phyloP scores from a whole-genome alignment of 2,797 vertebrate genomes.

The Pterois miles region DNA sequence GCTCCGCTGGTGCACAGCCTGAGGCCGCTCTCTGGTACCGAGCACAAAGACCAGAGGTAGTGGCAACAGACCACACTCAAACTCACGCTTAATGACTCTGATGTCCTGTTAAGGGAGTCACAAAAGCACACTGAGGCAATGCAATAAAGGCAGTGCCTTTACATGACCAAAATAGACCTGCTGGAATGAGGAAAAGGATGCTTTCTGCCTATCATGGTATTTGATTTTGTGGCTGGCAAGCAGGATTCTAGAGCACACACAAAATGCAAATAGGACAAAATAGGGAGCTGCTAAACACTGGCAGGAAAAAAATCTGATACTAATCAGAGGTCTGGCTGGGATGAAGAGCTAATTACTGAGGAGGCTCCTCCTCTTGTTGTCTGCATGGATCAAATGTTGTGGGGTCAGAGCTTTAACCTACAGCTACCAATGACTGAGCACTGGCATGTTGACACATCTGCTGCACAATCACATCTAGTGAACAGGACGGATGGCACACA shows the following conservation, averaged over 20 bases:
- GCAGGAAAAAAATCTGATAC: conserved; percentile 20
- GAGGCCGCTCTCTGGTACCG: conserved; percentile 31
- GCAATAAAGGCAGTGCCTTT: conserved; percentile 28
- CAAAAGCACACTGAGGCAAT: conserved; percentile 24
- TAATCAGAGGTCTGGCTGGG: conserved; percentile 19
- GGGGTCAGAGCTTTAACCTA: conserved; percentile 27
- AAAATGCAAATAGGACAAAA: conserved; percentile 17
- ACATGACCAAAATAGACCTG: conserved; percentile 50
- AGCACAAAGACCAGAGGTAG: conserved; percentile 36
- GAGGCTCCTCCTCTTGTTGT: conserved; percentile 11
- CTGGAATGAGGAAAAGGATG: conserved; percentile 53
- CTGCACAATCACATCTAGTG: conserved; percentile 19
- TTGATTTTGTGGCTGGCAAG: conserved; percentile 18
- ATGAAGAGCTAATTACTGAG: conserved; percentile 54
- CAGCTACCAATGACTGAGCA: conserved; percentile 35
- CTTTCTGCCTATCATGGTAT: conserved; percentile 18
- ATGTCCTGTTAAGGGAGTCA: conserved; percentile 21
- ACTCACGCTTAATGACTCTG: conserved; percentile 28
- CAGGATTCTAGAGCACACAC: conserved; percentile 36
- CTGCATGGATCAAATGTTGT: conserved; percentile 18
- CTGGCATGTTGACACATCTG: conserved; percentile 45
- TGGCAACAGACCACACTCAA: conserved; percentile 9
- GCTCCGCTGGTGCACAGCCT: conserved; percentile 17
- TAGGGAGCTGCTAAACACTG: neutral
- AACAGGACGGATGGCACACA: conserved; percentile 15